These are phyloP conservation scores for Steinernema carpocapsae DNA, from an alignment of 2,888 invertebrate species.

Conservation along the genomic window DNA sequence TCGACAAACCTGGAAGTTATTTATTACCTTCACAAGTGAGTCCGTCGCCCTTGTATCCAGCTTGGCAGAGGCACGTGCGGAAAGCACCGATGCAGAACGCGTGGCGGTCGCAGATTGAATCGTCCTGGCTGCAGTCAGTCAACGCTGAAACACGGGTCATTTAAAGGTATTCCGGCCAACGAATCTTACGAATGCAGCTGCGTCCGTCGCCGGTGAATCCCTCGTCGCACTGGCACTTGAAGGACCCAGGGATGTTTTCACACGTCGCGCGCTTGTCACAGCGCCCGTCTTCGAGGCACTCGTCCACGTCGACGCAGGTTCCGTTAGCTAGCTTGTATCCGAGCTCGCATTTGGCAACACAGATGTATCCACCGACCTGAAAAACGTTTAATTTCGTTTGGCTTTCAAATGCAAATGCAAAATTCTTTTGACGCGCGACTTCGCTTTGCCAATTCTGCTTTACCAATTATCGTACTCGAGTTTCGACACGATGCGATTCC, in stretches of 20 bases:
- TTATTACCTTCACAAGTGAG: constrained; percentile 57
- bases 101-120: constrained; percentile 62
- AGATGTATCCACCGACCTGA: constrained; percentile 56
- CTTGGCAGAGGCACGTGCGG: constrained; percentile 61
- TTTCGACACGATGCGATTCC: too few species aligned
- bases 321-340: constrained; percentile 53
- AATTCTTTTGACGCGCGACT: too few species aligned
- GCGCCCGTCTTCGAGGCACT: constrained; percentile 45
- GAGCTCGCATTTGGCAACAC: constrained; percentile 54
- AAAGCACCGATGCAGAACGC: constrained; percentile 58
- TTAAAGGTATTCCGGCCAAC: too few species aligned
- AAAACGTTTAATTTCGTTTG: too few species aligned
- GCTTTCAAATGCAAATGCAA: too few species aligned
- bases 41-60: constrained; percentile 65
- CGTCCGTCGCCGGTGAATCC: constrained; percentile 61
- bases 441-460: too few species aligned
- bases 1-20: too few species aligned
- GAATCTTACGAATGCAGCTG: constrained; percentile 56
- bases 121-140: constrained; percentile 57
- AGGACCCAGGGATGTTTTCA: constrained; percentile 58
- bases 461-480: too few species aligned
- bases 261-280: constrained; percentile 55
- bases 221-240: constrained; percentile 60
- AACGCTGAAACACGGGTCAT: constrained; percentile 52
- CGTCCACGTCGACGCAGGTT: constrained; percentile 59